Percentiles rank a stretch among this genome's conserved stretches.
phyloP scores from a whole-genome alignment of 2,888 invertebrate species.

The Frankliniella fusca region DNA sequence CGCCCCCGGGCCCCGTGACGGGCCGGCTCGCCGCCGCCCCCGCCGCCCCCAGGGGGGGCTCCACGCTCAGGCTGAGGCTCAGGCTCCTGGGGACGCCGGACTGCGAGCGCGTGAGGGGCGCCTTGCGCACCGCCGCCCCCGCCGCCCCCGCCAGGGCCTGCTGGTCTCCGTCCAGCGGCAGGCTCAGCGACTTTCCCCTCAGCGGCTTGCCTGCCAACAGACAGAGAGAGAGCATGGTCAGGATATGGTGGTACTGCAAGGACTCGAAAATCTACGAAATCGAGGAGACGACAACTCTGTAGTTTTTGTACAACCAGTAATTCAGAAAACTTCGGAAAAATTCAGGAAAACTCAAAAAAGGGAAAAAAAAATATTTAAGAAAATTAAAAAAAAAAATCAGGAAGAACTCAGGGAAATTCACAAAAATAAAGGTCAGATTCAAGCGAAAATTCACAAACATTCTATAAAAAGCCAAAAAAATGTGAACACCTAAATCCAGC shows the following conservation, averaged over 20 bases:
- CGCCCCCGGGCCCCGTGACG: conserved; percentile 43
- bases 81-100: conserved; percentile 53
- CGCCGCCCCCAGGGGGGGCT: conserved; percentile 38
- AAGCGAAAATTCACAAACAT: too few species aligned
- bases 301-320: too few species aligned
- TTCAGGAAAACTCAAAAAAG: too few species aligned
- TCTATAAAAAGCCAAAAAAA: too few species aligned
- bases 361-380: too few species aligned
- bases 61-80: neutral
- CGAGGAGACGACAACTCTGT: too few species aligned
- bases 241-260: neutral
- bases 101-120: conserved; percentile 63
- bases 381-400: too few species aligned
- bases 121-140: conserved; percentile 50
- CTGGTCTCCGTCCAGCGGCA: conserved; percentile 47
- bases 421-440: too few species aligned
- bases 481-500: too few species aligned
- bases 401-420: too few species aligned
- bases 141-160: conserved; percentile 39
- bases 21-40: conserved; percentile 37
- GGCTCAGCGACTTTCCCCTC: conserved; percentile 51
- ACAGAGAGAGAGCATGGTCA: conserved; percentile 21
- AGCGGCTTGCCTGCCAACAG: conserved; percentile 45
- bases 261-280: too few species aligned
- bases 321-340: too few species aligned